Base-by-base conservation (phyloP, 1,140 invertebrate species). In the Brachionus paranguensis region DNA sequence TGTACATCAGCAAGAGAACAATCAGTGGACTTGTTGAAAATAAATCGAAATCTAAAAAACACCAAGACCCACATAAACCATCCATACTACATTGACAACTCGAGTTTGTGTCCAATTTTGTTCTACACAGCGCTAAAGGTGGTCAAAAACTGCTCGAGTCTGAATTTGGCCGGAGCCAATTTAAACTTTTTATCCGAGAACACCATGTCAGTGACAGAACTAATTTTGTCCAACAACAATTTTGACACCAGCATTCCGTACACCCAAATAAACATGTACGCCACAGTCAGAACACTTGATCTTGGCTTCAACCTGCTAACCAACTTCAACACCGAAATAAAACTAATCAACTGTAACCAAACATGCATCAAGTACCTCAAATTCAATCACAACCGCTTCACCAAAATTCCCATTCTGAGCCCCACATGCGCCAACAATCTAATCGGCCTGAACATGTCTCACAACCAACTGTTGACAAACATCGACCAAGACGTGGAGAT, bases 321-420 rank as follows among this genome's bases (percentile, higher is more conserved):
- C 27, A 50, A 81, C 20, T 41, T 29, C 12, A 81, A 53, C 29
- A 64, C 17, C 27, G 78, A 64, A 14, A 45, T 81, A 64, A 11
- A 60, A 14, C 53, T 29, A 27, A 81, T 81, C 17, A 53, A 81
- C 12, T 81, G 78, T 27, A 43, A 60, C 45, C 24, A 17, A 12
- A 81, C 53, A 43, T 81, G 78, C 17, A 60, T 81, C n/a, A 81
- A 64, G 43, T n/a, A 81, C 10, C 17, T 81, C 6, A 64, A 45
- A 41, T 41, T 81, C 4, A 43, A 81, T 12, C 60, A 45, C 53
- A 81, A 81, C 17, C 60, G 12, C n/a, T 81, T 81, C 20, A 47
- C 50, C 20, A 60, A 47, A 41, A 29, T 81, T 43, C 78, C 78
- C 24, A 81, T 33, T 1, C 29, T 81, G 8, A 65, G 55, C 12